Base-by-base conservation (phyloP, 2,113 vertebrate species). In the Canis aureus region DNA sequence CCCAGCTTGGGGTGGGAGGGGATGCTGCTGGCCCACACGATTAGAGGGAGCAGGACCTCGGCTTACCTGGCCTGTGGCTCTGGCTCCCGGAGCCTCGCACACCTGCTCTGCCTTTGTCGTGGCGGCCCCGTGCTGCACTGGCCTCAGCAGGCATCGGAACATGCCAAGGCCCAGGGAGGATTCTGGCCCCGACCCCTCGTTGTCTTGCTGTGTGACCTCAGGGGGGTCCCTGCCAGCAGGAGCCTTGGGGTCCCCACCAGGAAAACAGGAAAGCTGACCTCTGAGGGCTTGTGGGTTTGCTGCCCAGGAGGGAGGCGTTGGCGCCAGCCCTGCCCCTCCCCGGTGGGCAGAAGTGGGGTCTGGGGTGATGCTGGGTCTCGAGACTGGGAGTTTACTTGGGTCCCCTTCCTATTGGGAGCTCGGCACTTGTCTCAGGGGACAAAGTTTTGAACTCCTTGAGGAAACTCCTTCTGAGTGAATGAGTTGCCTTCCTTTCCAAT, bases 51-150 rank as follows among this genome's bases (percentile, higher is more conserved):
- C 11, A 22, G 71, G 71, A 5, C 22, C 71, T 43, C 5, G 1
- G 71, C 11, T 2, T 2, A 13, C 11, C 43, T 2, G 0, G 4
- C 53, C 91, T 16, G 55, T 29, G 27, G 19, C 22, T 20, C 81
- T 3, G 9, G 66, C 74, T 91, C 59, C 17, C 12, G 4, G 2
- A n/a, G 53, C 19, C 17, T 38, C 6, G 0, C 10, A 4, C 0
- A 2, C 55, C 43, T 62, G 59, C 10, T 67, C 29, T n/a, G 12
- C 32, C 20, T 81, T 80, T 2, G 16, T 62, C 57, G n/a, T 49
- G 59, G 69, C 17, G 78, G 60, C 78, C 55, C 27, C 25, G 59
- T 43, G 9, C 9, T 25, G 25, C 32, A 27, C 49, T 67, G 59
- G 17, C 49, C 8, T 3, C 11, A 80, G 66, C 35, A 23, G 69